Percentiles rank a stretch among this genome's conserved stretches.
phyloP scores from a whole-genome alignment of 2,797 vertebrate species.

The Sphenodon punctatus region DNA sequence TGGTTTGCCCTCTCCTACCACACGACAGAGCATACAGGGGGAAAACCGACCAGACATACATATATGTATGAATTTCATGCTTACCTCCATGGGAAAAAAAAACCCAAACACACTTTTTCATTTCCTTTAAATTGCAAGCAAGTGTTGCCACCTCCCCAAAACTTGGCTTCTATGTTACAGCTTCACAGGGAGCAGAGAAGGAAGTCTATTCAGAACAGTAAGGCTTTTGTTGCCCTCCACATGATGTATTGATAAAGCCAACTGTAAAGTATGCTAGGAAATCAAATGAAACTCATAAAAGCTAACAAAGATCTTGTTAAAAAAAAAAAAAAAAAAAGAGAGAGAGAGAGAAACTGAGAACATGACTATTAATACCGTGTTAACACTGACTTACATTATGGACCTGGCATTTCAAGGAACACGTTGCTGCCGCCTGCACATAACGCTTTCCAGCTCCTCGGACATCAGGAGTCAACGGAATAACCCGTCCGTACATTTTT shows the following conservation, averaged over 20 bases:
- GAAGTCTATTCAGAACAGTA: constrained; percentile 46
- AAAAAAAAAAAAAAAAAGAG: constrained; percentile 7
- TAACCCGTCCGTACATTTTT: not conserved
- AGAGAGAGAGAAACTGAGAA: constrained; percentile 30
- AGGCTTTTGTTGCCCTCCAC: constrained; percentile 72
- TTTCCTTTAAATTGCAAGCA: constrained; percentile 79
- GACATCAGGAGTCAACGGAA: constrained; percentile 25
- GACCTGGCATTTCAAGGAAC: constrained; percentile 24
- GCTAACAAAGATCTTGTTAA: constrained; percentile 53
- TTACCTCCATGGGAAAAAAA: constrained; percentile 66
- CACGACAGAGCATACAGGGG: constrained; percentile 32
- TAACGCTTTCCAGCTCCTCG: constrained; percentile 8
- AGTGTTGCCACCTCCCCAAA: constrained; percentile 71
- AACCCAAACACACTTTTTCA: constrained; percentile 74
- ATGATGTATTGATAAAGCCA: constrained; percentile 63
- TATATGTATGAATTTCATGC: constrained; percentile 63
- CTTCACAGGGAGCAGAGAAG: not conserved
- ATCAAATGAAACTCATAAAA: constrained; percentile 65
- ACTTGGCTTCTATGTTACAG: constrained; percentile 67
- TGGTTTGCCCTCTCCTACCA: constrained; percentile 51
- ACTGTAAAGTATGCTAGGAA: constrained; percentile 61
- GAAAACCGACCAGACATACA: constrained; percentile 54
- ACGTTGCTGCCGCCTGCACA: not conserved
- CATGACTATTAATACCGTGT: constrained; percentile 44
- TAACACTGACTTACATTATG: constrained; percentile 5